These are phyloP conservation scores for Diachasmimorpha longicaudata DNA, from an alignment of 1,140 invertebrate genomes.

Conservation along the genomic window DNA sequence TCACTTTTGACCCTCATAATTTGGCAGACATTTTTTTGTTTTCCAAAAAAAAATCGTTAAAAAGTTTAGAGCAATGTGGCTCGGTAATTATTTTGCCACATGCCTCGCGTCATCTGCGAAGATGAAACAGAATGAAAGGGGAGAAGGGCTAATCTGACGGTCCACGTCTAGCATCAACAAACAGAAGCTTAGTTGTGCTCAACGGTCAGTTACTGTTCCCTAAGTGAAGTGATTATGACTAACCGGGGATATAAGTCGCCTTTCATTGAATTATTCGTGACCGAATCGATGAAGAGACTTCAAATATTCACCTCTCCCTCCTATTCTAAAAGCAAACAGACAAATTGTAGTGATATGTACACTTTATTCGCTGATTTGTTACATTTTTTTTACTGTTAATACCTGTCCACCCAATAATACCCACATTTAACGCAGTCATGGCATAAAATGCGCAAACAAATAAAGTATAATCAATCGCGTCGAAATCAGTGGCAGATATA, in stretches of 20 bases:
- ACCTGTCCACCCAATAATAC: too few species aligned
- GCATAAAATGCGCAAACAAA: neutral
- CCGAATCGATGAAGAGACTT: neutral
- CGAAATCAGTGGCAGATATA: neutral
- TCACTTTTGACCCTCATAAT: too few species aligned
- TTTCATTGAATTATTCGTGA: neutral
- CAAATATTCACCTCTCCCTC: neutral
- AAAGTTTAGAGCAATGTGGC: too few species aligned
- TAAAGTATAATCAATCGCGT: neutral
- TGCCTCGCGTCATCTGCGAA: neutral
- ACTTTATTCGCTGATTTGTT: too few species aligned
- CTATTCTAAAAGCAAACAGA: too few species aligned
- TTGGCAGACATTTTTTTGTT: too few species aligned
- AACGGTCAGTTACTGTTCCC: neutral
- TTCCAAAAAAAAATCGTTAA: too few species aligned
- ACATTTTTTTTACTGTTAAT: too few species aligned
- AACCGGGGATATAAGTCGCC: neutral
- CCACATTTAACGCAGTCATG: too few species aligned
- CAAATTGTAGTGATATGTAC: too few species aligned
- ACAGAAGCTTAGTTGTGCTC: conserved; percentile 1
- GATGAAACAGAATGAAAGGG: neutral
- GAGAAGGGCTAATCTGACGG: neutral
- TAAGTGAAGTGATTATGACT: neutral
- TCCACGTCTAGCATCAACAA: conserved; percentile 2
- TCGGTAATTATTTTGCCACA: neutral